A percentile compares a stretch with the other conserved stretches of the same genome.
Conservation (phyloP, 2,888 invertebrate species). For the Eristalis pertinax region DNA sequence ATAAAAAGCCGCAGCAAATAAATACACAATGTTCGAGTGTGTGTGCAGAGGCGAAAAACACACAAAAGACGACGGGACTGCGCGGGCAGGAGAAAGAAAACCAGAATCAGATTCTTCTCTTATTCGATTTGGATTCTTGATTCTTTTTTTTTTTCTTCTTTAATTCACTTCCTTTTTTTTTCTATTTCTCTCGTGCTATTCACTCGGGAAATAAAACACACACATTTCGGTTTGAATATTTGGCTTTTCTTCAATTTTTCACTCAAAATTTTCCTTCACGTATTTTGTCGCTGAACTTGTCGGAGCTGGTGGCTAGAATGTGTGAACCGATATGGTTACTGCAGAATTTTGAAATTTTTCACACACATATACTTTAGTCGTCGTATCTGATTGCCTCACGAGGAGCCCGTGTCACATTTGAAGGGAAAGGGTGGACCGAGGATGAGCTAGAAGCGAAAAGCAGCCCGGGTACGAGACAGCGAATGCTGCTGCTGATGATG, state of each 20-base stretch:
- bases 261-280: constrained; percentile 44
- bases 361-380: not conserved
- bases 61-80: constrained; percentile 34
- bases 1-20: constrained; percentile 29
- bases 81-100: constrained; percentile 51
- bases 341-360: constrained; percentile 11
- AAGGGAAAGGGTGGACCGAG: constrained; percentile 33
- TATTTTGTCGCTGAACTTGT: constrained; percentile 13
- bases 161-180: constrained; percentile 5
- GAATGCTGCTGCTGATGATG: constrained; percentile 5
- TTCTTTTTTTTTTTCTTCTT: constrained; percentile 15
- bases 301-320: constrained; percentile 22
- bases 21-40: constrained; percentile 51
- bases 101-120: constrained; percentile 51
- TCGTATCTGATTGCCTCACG: not conserved
- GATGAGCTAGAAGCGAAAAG: constrained; percentile 30
- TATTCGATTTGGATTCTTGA: constrained; percentile 36
- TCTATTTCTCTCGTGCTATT: not conserved
- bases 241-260: constrained; percentile 12
- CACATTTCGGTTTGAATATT: not conserved
- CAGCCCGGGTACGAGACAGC: constrained; percentile 59
- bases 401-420: constrained; percentile 1
- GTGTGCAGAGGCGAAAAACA: constrained; percentile 55
- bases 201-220: not conserved
- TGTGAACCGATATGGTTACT: constrained; percentile 43